Conservation (phyloP, 2,113 vertebrate genomes). For the Myotis lucifugus region DNA sequence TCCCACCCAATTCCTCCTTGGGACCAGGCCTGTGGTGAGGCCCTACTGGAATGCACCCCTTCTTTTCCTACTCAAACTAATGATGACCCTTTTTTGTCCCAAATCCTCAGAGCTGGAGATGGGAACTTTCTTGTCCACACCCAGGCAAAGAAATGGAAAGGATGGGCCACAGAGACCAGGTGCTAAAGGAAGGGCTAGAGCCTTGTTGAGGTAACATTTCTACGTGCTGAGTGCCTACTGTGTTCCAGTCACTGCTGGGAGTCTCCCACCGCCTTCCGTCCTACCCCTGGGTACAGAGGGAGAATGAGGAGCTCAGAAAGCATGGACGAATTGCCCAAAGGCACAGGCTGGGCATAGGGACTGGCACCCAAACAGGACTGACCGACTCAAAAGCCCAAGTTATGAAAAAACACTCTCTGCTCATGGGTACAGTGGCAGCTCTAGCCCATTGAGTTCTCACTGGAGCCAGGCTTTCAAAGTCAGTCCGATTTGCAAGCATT, state of each 20-base stretch:
- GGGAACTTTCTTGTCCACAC: not conserved
- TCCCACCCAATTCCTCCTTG: not conserved
- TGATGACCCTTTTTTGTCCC: not conserved
- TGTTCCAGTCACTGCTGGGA: not conserved
- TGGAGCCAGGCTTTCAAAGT: not conserved
- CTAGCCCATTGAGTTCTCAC: not conserved
- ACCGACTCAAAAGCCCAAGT: constrained; percentile 3
- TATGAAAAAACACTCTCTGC: not conserved
- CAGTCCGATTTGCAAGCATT: not conserved
- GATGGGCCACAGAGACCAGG: not conserved
- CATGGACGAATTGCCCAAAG: too few relatives aligned
- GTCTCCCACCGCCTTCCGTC: not conserved
- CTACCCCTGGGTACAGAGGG: not conserved
- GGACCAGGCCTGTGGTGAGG: not conserved
- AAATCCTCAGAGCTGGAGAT: not conserved
- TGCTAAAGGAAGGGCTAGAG: not conserved
- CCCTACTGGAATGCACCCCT: not conserved
- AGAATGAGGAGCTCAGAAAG: not conserved
- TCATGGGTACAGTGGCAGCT: not conserved
- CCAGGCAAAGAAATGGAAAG: not conserved
- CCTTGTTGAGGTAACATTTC: not conserved
- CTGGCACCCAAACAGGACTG: not conserved
- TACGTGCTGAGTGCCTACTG: fast-evolving
- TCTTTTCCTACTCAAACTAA: not conserved
- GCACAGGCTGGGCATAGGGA: not conserved